A percentile compares a stretch with the other conserved stretches of the same genome.
Conservation (phyloP, 92 coral and sea anemone species). For the Plumapathes pennacea region DNA sequence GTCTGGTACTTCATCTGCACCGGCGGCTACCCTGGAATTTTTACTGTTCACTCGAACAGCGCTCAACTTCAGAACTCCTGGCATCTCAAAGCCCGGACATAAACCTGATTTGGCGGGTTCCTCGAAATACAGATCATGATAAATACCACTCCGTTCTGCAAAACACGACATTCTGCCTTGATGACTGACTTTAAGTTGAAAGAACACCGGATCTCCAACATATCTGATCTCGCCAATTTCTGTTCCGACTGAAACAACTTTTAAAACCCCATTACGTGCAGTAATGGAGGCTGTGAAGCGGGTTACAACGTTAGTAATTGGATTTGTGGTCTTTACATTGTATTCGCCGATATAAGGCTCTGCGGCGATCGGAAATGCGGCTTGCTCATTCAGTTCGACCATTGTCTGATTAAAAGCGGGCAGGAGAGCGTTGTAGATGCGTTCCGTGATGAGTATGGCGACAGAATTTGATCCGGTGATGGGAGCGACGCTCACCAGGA, state of each 20-base stretch:
- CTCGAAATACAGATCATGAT: constrained; percentile 24
- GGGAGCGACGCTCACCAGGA: constrained; percentile 17
- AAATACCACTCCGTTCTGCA: constrained; percentile 6
- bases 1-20: no score
- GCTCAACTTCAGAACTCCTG: constrained; percentile 18
- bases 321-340: constrained; percentile 15
- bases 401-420: constrained; percentile 55
- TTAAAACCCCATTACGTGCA: background rate
- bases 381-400: constrained; percentile 7
- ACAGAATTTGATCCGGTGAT: constrained; percentile 1
- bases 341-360: constrained; percentile 27
- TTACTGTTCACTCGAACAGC: constrained; percentile 7
- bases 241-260: no score
- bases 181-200: background rate
- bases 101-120: constrained; percentile 16
- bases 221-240: no score
- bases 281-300: constrained; percentile 29
- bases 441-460: constrained; percentile 3
- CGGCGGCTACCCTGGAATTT: background rate
- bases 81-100: constrained; percentile 50
- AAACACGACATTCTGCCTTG: constrained; percentile 45
- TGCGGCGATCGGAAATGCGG: constrained; percentile 31
- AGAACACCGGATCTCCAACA: background rate
- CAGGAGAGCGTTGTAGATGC: constrained; percentile 11
- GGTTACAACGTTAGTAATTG: background rate